phyloP scores from a whole-genome alignment of 2,888 invertebrate genomes.

The Habrosyne pyritoides region DNA sequence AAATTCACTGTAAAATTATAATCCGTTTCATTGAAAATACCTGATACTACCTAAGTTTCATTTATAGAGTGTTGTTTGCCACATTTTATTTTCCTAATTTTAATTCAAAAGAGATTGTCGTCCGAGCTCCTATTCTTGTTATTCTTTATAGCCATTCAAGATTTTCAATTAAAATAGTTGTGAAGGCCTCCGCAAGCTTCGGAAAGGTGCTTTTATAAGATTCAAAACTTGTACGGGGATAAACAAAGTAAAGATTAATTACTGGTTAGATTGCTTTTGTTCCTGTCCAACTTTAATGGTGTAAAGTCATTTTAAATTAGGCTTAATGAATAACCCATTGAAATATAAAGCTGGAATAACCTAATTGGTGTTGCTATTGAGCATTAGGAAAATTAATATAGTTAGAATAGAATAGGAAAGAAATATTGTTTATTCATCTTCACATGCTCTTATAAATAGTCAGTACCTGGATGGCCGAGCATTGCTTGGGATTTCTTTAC shows the following conservation, averaged over 20 bases:
- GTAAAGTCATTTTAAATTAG: slow-evolving; percentile 6
- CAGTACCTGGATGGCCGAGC: too few relatives aligned
- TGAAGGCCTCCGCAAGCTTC: slow-evolving; percentile 17
- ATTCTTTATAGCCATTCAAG: slow-evolving; percentile 23
- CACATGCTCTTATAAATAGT: too few relatives aligned
- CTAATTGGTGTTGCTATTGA: not conserved
- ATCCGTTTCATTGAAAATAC: too few relatives aligned
- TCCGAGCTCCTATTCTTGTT: not conserved
- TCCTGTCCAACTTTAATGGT: slow-evolving; percentile 11
- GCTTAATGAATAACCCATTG: slow-evolving; percentile 10
- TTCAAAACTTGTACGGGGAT: slow-evolving; percentile 15
- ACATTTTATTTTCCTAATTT: not conserved
- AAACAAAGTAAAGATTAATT: slow-evolving; percentile 18
- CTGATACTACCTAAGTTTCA: too few relatives aligned
- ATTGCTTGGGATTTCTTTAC: too few relatives aligned
- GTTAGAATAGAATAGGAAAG: too few relatives aligned
- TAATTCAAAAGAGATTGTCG: not conserved
- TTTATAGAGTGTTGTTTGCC: too few relatives aligned
- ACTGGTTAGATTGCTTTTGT: slow-evolving; percentile 15
- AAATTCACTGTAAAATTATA: too few relatives aligned
- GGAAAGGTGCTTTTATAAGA: slow-evolving; percentile 23
- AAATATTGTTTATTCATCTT: too few relatives aligned
- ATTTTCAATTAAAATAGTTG: slow-evolving; percentile 44
- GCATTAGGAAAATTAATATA: not conserved
- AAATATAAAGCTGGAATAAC: too few relatives aligned